phyloP scores from a whole-genome alignment of 1,140 invertebrate genomes.

The Pinna nobilis region DNA sequence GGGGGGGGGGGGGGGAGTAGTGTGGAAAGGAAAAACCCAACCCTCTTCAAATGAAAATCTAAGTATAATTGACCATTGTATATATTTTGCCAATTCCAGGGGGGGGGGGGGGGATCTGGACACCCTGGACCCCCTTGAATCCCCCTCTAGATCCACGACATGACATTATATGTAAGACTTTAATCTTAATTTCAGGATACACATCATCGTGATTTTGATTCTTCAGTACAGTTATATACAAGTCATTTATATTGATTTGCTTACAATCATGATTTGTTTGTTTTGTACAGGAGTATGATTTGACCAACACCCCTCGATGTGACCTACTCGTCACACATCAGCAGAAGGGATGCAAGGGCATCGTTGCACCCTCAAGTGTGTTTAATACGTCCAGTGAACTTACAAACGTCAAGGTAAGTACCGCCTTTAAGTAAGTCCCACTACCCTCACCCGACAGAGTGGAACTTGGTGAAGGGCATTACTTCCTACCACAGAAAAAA shows the following conservation, averaged over 20 bases:
- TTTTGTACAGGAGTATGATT: conserved; percentile 74
- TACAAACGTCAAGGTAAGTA: neutral
- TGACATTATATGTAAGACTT: no score
- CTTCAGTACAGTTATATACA: no score
- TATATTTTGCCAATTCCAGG: no score
- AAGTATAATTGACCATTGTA: neutral
- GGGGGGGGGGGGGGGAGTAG: neutral
- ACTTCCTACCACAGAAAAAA: no score
- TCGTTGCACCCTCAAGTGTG: neutral
- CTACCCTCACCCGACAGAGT: neutral
- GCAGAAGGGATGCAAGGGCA: conserved; percentile 1
- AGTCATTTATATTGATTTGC: neutral
- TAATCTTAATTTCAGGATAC: no score
- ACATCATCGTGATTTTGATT: no score
- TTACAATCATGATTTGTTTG: no score
- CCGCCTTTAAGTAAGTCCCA: neutral
- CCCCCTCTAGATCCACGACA: no score
- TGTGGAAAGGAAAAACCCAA: neutral
- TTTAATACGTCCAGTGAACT: no score
- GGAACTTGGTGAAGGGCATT: no score
- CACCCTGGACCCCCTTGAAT: no score
- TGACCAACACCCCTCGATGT: conserved; percentile 74
- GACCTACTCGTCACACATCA: conserved; percentile 79
- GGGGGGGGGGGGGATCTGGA: no score
- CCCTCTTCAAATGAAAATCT: neutral